These are phyloP conservation scores for Acanthopleura granulata DNA, from an alignment of 2,888 invertebrate genomes.

Conservation along the genomic window DNA sequence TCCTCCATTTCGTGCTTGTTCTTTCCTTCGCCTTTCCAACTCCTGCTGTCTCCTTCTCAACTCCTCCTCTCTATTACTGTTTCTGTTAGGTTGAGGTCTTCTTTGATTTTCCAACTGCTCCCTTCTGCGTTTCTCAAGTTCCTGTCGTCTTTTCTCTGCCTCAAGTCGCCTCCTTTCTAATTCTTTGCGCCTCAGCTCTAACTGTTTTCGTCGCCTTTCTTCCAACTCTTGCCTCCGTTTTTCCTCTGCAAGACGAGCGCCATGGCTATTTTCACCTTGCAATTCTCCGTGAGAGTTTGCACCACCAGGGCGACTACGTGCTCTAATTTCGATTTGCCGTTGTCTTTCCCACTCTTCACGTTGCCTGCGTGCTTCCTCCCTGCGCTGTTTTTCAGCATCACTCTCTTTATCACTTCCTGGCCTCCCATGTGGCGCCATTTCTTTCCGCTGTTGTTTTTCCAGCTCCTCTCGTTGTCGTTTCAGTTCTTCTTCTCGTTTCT, in stretches of 20 bases:
- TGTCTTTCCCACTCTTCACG: background rate
- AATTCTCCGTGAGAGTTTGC: background rate
- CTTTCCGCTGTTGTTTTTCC: constrained; percentile 4
- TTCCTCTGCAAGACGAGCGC: background rate
- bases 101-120: background rate
- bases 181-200: background rate
- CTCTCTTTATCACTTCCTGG: background rate
- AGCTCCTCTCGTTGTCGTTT: constrained; percentile 1
- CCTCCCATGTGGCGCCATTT: background rate
- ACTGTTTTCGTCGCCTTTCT: background rate
- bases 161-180: background rate
- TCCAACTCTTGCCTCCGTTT: background rate
- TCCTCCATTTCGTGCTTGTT: background rate
- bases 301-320: too few relatives aligned
- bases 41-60: background rate
- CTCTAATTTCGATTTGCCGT: background rate
- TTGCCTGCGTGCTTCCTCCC: background rate
- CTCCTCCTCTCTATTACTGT: constrained; percentile 6
- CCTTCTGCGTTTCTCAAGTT: background rate
- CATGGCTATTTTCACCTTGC: background rate
- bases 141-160: background rate
- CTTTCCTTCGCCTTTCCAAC: background rate
- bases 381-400: background rate
- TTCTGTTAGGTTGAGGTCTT: too few relatives aligned
- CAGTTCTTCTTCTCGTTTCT: background rate